Base-by-base conservation (phyloP, 92 coral and sea anemone species). In the Phenganax stokvisi region DNA sequence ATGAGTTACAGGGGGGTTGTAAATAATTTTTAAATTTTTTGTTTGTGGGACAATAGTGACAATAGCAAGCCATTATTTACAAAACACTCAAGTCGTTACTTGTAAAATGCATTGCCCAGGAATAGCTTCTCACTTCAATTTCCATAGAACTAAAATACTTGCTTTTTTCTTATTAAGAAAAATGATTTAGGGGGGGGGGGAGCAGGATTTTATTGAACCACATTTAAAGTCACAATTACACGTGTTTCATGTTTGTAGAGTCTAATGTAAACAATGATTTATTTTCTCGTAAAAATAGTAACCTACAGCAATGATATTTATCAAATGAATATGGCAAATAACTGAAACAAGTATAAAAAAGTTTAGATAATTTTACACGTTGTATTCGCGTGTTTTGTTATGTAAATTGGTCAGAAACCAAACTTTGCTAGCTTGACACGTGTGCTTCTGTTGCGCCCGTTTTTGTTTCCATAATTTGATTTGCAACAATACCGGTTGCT, bases 401-500 rank as follows among this genome's bases (percentile, higher is more conserved):
- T 10, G 54, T 30, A 37, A 68, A 68, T 68, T 10, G 52, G 6
- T 12, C 8, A 20, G 10, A 10, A 30, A 30, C 16, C 47, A 12
- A 15, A 37, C 37, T 15, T 37, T 68, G 73, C 47, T 29, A 29
- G 17, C 73, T 9, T 12, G 73, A 68, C 73, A 68, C 73, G 73
- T 68, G 31, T 68, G 52, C 25, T 20, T 20, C 25, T 20, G 25
- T 20, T 20, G 25, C 25, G 25, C 25, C 25, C 25, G 25, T 67
- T 67, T 59, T 67, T 67, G 72, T 67, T 67, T 67, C 51, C 72
- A 67, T 67, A 67, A 28, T 28, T 67, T 67, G 13, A 10, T 67
- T 67, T 67, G 72, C 73, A 68, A 68, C 52, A 37, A 30, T 68
- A 68, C 73, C 70, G 30, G 70, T 64, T 12, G 70, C 7, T 37